Conservation (phyloP, 2,113 vertebrate species). For the Sander vitreus region DNA sequence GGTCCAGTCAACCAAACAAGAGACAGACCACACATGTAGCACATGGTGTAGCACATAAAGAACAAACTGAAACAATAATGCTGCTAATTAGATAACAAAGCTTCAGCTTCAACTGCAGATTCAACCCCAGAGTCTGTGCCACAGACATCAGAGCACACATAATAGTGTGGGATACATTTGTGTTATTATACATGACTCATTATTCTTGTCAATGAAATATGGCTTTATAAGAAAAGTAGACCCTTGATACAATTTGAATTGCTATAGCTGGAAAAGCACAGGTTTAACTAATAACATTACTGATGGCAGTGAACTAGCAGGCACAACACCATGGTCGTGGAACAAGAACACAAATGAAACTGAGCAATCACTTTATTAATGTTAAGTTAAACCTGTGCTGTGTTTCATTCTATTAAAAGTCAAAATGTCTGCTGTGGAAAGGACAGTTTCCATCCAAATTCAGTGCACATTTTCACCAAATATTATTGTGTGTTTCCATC, state of each 20-base stretch:
- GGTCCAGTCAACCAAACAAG: constrained; percentile 12
- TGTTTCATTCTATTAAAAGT: constrained; percentile 2
- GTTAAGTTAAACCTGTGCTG: not conserved
- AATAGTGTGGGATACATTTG: constrained; percentile 8
- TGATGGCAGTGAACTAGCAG: not conserved
- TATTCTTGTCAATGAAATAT: constrained; percentile 30
- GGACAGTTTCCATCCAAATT: not conserved
- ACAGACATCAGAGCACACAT: constrained; percentile 27
- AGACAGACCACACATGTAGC: constrained; percentile 45
- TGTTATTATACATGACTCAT: constrained; percentile 29
- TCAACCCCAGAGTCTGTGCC: constrained; percentile 41
- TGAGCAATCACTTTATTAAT: not conserved
- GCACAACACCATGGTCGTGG: not conserved
- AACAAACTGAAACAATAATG: constrained; percentile 63
- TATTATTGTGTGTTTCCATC: not conserved
- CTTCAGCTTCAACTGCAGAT: constrained; percentile 38
- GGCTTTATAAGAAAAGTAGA: constrained; percentile 11
- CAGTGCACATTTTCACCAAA: not conserved
- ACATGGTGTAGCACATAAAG: constrained; percentile 23
- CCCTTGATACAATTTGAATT: constrained; percentile 2
- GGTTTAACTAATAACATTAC: not conserved
- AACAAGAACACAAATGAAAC: not conserved
- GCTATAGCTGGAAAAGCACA: not conserved
- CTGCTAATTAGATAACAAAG: constrained; percentile 66
- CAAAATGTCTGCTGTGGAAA: not conserved